Evolutionary conservation across 2,888 invertebrate genomes (phyloP).

Genomic region (Alviniconcha strummeri): DNA sequence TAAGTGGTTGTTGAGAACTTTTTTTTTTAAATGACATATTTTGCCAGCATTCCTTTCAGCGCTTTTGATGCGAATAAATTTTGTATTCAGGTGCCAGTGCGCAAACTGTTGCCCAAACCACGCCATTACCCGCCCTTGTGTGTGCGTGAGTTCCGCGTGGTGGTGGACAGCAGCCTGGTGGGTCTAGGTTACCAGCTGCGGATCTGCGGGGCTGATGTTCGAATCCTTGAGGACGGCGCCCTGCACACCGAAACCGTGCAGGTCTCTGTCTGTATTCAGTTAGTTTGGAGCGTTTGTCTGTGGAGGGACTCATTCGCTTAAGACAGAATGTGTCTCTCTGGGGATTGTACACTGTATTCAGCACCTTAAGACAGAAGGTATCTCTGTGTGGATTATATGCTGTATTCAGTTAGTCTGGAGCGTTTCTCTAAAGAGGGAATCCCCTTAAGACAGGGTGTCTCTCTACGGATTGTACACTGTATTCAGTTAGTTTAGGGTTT

Average conservation of each 20-base stretch:
- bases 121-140: constrained; percentile 25
- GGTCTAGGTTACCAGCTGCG: constrained; percentile 80
- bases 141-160: constrained; percentile 72
- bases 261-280: neutral
- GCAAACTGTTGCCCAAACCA: neutral
- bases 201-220: constrained; percentile 78
- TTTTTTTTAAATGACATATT: too few relatives aligned
- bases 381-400: neutral
- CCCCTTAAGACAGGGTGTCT: too few relatives aligned
- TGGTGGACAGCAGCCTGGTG: constrained; percentile 78
- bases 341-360: too few relatives aligned
- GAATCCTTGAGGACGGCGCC: constrained; percentile 1
- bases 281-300: neutral
- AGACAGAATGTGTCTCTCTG: too few relatives aligned
- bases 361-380: neutral
- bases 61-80: too few relatives aligned
- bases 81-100: neutral
- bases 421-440: too few relatives aligned
- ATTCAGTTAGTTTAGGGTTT: too few relatives aligned
- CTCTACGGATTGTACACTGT: too few relatives aligned
- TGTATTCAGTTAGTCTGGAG: too few relatives aligned
- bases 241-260: constrained; percentile 11
- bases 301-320: too few relatives aligned
- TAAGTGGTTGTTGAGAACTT: too few relatives aligned
- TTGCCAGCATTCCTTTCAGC: too few relatives aligned